A percentile compares a stretch with the other conserved stretches of the same genome.
phyloP scores from a whole-genome alignment of 2,888 invertebrate genomes.

The Xanthorhoe designata region DNA sequence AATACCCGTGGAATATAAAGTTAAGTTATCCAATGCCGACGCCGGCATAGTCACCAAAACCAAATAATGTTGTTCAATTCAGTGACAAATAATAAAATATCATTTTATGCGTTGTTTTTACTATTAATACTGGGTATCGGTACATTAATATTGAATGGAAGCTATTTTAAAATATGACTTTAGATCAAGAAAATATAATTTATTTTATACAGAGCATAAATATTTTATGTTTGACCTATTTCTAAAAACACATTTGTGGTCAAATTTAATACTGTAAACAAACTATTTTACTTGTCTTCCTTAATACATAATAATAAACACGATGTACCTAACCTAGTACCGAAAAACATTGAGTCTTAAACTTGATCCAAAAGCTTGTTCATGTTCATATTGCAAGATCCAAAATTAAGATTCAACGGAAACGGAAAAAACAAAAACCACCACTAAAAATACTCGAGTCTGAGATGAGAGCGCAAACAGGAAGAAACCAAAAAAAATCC shows the following conservation, averaged over 20 bases:
- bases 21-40: too few relatives aligned
- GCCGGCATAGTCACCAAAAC: neutral
- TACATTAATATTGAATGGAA: neutral
- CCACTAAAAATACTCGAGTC: slow-evolving; percentile 12
- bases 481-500: neutral
- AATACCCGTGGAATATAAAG: too few relatives aligned
- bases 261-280: neutral
- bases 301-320: neutral
- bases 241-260: neutral
- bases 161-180: neutral
- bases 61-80: neutral
- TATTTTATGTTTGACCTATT: neutral
- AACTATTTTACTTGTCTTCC: neutral
- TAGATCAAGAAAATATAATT: neutral
- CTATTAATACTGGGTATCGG: neutral
- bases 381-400: neutral
- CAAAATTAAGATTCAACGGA: slow-evolving; percentile 10
- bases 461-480: slow-evolving; percentile 6
- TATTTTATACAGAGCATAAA: neutral
- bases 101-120: neutral
- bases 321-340: neutral
- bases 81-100: neutral
- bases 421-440: slow-evolving; percentile 11
- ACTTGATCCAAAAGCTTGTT: neutral
- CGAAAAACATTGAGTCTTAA: neutral